Conservation (phyloP, 2,797 vertebrate species). For the Acanthornis magna region DNA sequence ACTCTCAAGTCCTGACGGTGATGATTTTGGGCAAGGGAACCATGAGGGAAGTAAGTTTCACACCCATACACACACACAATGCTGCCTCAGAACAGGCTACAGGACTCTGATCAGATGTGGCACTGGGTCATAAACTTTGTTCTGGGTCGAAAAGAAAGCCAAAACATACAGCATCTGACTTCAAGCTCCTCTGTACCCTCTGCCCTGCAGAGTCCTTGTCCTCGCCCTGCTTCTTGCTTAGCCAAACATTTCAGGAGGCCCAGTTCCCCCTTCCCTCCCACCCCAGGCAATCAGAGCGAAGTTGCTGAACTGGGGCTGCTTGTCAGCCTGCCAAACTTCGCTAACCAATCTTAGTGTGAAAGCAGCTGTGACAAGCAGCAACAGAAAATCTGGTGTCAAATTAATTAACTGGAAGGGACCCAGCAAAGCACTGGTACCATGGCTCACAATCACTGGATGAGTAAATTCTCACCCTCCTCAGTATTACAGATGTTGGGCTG, state of each 20-base stretch:
- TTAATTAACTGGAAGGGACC: slow-evolving; percentile 8
- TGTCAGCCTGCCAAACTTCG: slow-evolving; percentile 1
- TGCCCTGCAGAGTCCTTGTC: background rate
- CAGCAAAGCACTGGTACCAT: background rate
- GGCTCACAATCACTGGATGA: background rate
- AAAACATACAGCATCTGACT: background rate
- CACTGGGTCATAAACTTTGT: background rate
- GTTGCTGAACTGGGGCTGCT: background rate
- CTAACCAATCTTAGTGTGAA: background rate
- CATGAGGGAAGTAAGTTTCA: background rate
- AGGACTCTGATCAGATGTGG: background rate
- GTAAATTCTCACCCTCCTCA: background rate
- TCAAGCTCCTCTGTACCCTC: background rate
- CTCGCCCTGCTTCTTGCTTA: background rate
- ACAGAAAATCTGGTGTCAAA: background rate
- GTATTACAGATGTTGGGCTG: background rate
- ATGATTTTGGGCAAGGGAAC: background rate
- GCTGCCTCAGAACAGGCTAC: background rate
- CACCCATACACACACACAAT: background rate
- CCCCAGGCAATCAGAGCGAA: background rate
- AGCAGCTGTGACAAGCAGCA: background rate
- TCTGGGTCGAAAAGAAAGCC: background rate
- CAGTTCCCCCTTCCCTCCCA: background rate
- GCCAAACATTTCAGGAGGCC: background rate
- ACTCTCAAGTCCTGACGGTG: background rate